A percentile compares a stretch with the other conserved stretches of the same genome.
phyloP scores from a whole-genome alignment of 2,797 vertebrate species.

The Psittacula echo region DNA sequence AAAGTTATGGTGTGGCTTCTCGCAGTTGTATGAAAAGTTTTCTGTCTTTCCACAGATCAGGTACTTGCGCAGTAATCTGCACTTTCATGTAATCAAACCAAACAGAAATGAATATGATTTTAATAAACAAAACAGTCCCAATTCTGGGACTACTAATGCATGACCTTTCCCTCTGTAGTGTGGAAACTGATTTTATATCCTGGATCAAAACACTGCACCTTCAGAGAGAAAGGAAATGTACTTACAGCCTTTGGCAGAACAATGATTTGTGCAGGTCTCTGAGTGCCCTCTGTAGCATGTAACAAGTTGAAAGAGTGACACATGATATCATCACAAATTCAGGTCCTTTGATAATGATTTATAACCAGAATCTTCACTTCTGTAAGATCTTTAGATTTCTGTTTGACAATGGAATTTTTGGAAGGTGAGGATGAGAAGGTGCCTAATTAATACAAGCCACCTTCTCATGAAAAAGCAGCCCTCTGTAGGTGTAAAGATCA shows the following conservation, averaged over 20 bases:
- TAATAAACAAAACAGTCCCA: background rate
- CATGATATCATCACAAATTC: background rate
- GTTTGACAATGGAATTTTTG: background rate
- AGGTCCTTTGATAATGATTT: background rate
- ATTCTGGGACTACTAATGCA: background rate
- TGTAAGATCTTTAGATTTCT: background rate
- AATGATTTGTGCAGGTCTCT: background rate
- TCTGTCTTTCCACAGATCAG: background rate
- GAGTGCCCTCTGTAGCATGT: background rate
- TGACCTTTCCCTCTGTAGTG: background rate
- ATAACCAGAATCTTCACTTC: background rate
- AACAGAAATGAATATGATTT: background rate
- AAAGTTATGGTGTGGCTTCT: background rate
- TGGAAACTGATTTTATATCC: background rate
- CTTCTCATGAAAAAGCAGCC: background rate
- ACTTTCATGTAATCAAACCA: background rate
- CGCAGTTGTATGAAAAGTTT: background rate
- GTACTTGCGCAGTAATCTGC: fast-evolving
- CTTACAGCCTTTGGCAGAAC: background rate
- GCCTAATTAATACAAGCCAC: background rate
- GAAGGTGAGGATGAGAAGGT: background rate
- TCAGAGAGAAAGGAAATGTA: background rate
- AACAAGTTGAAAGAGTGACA: background rate
- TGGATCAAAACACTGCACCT: background rate
- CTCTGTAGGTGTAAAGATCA: background rate